Evolutionary conservation across 1,140 invertebrate species (phyloP).

Genomic region (Oedothorax gibbosus): DNA sequence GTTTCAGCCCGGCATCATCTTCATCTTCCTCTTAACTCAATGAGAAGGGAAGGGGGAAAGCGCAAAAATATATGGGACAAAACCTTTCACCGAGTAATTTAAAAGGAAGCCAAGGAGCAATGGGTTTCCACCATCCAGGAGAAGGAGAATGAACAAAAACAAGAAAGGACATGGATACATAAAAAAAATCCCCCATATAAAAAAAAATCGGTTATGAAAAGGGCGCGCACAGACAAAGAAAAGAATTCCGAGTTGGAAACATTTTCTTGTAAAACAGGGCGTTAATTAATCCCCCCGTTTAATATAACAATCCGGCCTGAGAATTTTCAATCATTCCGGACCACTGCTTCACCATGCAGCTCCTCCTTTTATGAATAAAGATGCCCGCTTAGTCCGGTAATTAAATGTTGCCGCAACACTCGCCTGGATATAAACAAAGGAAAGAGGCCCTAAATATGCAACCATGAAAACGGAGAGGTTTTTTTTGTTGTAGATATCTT

Average conservation of each 20-base stretch:
- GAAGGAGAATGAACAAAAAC: constrained; percentile 50
- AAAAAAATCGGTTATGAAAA: constrained; percentile 38
- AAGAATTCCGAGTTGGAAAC: constrained; percentile 59
- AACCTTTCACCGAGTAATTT: constrained; percentile 58
- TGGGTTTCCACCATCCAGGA: constrained; percentile 35
- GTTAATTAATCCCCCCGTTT: constrained; percentile 59
- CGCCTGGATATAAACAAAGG: constrained; percentile 55
- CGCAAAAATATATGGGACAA: constrained; percentile 48
- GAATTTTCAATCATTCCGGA: constrained; percentile 59
- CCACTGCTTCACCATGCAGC: constrained; percentile 44
- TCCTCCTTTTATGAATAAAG: constrained; percentile 58
- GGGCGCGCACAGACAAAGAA: constrained; percentile 58
- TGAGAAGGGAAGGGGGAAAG: constrained; percentile 16
- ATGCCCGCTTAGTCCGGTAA: constrained; percentile 58
- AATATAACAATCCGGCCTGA: constrained; percentile 56
- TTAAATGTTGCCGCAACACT: constrained; percentile 60
- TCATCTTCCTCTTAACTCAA: no score
- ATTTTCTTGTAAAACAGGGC: constrained; percentile 60
- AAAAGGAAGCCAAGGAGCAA: constrained; percentile 55
- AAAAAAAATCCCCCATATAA: not conserved
- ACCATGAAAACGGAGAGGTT: constrained; percentile 51
- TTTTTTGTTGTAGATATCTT: not conserved
- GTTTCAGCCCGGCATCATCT: no score
- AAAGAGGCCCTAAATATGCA: constrained; percentile 46
- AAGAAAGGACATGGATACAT: constrained; percentile 29